Evolutionary conservation across 2,888 invertebrate genomes (phyloP).

Genomic region (Watsonalla cultraria): DNA sequence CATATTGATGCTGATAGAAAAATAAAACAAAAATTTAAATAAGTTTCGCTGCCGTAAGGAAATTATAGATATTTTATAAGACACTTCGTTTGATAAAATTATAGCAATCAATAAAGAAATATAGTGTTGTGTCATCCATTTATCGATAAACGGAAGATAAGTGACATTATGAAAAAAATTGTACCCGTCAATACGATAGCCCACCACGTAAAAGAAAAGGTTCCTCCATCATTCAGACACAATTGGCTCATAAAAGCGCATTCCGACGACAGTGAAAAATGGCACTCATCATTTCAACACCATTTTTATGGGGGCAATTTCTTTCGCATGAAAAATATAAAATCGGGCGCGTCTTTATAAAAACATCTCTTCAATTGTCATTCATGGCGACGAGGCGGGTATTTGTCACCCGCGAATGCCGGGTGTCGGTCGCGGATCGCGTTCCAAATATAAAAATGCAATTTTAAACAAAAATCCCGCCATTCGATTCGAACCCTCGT

Average conservation of each 20-base stretch:
- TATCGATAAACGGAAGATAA: background rate
- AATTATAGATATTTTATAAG: too few relatives aligned
- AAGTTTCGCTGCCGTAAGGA: too few relatives aligned
- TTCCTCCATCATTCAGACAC: slow-evolving; percentile 55
- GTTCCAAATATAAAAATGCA: slow-evolving; percentile 78
- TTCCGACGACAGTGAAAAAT: slow-evolving; percentile 73
- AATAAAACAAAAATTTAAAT: too few relatives aligned
- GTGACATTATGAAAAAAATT: background rate
- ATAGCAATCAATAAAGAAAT: too few relatives aligned
- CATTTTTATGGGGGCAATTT: slow-evolving; percentile 75
- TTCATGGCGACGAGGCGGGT: slow-evolving; percentile 73
- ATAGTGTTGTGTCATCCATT: too few relatives aligned
- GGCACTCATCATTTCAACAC: slow-evolving; percentile 74
- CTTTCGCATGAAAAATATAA: slow-evolving; percentile 74
- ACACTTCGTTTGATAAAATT: too few relatives aligned
- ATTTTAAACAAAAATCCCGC: slow-evolving; percentile 74
- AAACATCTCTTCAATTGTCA: slow-evolving; percentile 78
- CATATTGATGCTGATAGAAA: background rate
- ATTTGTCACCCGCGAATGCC: slow-evolving; percentile 64
- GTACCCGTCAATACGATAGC: slow-evolving; percentile 4
- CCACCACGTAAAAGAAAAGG: slow-evolving; percentile 24
- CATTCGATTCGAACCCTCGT: slow-evolving; percentile 63
- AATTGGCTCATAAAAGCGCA: slow-evolving; percentile 69
- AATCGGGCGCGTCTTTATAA: slow-evolving; percentile 70
- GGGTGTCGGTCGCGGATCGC: slow-evolving; percentile 64